A percentile compares a stretch with the other conserved stretches of the same genome.
Evolutionary conservation across 2,888 invertebrate species (phyloP).

Genomic region (Andrena bucephala): DNA sequence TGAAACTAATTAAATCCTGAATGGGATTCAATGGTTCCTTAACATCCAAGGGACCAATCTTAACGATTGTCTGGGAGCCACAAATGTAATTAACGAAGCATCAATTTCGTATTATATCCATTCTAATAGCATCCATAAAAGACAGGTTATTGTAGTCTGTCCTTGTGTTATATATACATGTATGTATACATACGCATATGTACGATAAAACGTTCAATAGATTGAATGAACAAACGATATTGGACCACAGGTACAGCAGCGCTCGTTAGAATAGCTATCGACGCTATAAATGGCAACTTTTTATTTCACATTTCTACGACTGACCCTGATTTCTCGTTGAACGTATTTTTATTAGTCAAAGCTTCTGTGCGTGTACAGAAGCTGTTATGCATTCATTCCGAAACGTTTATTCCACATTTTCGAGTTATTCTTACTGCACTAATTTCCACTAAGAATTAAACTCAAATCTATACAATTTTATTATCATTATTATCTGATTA

Average conservation of each 20-base stretch:
- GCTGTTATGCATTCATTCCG: not conserved
- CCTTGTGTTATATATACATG: constrained; percentile 3
- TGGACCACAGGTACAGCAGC: constrained; percentile 27
- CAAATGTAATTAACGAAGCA: constrained; percentile 29
- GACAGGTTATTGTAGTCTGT: constrained; percentile 21
- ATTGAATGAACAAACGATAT: constrained; percentile 22
- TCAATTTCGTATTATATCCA: constrained; percentile 10
- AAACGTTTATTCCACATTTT: too few relatives aligned
- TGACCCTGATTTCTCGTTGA: constrained; percentile 34
- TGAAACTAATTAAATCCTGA: not conserved
- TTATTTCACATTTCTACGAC: not conserved
- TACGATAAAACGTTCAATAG: constrained; percentile 38
- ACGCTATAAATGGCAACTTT: constrained; percentile 9
- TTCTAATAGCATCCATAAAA: constrained; percentile 34
- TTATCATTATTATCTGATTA: too few relatives aligned
- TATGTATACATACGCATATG: not conserved
- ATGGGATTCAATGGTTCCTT: not conserved
- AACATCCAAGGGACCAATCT: not conserved
- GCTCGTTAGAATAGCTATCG: not conserved
- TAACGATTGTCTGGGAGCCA: not conserved
- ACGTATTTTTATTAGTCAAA: constrained; percentile 1
- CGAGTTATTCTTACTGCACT: too few relatives aligned
- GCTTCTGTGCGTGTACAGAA: not conserved
- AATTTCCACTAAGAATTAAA: too few relatives aligned
- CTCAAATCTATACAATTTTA: too few relatives aligned